A percentile compares a stretch with the other conserved stretches of the same genome.
Conservation (phyloP, 1,140 invertebrate species). For the Plodia interpunctella region DNA sequence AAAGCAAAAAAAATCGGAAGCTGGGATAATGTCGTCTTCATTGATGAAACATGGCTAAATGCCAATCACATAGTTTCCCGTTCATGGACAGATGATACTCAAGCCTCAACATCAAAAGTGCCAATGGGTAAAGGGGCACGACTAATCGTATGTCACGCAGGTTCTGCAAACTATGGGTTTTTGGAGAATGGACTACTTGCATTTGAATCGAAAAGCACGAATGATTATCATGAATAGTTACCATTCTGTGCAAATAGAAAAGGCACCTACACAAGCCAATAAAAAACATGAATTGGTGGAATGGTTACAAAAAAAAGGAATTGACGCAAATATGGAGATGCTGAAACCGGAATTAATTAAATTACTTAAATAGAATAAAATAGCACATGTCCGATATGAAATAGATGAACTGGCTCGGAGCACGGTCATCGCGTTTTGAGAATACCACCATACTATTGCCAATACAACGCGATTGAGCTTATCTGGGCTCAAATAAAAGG, state of each 20-base stretch:
- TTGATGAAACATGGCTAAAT: slow-evolving; percentile 33
- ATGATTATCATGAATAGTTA: slow-evolving; percentile 29
- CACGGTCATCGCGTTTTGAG: slow-evolving; percentile 25
- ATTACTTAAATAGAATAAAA: slow-evolving; percentile 6
- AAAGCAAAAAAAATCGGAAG: slow-evolving; percentile 21
- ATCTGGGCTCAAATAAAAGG: slow-evolving; percentile 24
- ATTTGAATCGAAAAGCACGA: slow-evolving; percentile 20
- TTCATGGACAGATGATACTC: slow-evolving; percentile 25
- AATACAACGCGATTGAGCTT: slow-evolving; percentile 39
- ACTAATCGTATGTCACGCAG: slow-evolving; percentile 32
- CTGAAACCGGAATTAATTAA: slow-evolving; percentile 5
- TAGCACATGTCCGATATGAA: slow-evolving; percentile 4
- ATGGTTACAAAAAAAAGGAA: slow-evolving; percentile 19
- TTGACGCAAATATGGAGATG: slow-evolving; percentile 6
- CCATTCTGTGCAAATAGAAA: slow-evolving; percentile 32
- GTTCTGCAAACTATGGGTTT: slow-evolving; percentile 18
- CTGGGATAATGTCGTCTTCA: slow-evolving; percentile 28
- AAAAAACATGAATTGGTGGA: slow-evolving; percentile 20
- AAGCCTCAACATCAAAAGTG: slow-evolving; percentile 22
- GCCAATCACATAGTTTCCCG: slow-evolving; percentile 24
- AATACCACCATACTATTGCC: slow-evolving; percentile 34
- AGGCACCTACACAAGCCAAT: slow-evolving; percentile 24
- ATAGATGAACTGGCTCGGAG: slow-evolving; percentile 16
- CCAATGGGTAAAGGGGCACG: slow-evolving; percentile 23
- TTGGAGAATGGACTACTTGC: slow-evolving; percentile 15